A percentile compares a stretch with the other conserved stretches of the same genome.
Evolutionary conservation across 2,888 invertebrate species (phyloP).

Genomic region (Apotomis betuletana): DNA sequence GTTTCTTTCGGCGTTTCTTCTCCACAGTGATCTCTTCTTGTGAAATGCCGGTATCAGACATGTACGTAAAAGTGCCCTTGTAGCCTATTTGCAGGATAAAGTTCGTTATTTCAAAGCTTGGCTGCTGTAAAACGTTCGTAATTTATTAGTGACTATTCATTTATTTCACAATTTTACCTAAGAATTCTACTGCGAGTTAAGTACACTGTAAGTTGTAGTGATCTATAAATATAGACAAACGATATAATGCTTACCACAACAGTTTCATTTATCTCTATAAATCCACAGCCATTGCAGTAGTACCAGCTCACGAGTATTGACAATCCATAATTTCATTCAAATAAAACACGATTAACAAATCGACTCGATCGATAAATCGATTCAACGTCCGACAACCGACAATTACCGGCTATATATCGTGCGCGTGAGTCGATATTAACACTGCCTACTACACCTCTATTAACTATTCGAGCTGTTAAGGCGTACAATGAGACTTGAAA

Average conservation of each 20-base stretch:
- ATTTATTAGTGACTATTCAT: no score
- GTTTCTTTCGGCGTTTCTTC: no score
- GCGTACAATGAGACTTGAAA: constrained; percentile 1
- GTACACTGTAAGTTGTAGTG: background rate
- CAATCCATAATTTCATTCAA: constrained; percentile 29
- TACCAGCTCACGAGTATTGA: constrained; percentile 20
- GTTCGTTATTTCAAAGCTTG: no score
- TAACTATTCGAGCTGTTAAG: constrained; percentile 8
- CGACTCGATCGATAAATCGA: constrained; percentile 27
- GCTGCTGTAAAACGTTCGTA: no score
- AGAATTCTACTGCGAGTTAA: no score
- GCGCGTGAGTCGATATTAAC: constrained; percentile 21
- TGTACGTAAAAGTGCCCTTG: no score
- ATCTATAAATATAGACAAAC: background rate
- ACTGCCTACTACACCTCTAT: constrained; percentile 7
- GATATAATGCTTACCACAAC: background rate
- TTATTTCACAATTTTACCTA: no score
- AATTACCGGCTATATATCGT: constrained; percentile 39
- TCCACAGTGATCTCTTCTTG: no score
- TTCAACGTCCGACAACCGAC: constrained; percentile 31
- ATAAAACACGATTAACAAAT: constrained; percentile 31
- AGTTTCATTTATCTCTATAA: constrained; percentile 9
- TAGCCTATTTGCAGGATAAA: no score
- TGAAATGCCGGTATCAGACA: no score
- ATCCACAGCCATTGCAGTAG: constrained; percentile 2